Evolutionary conservation across 2,113 vertebrate species (phyloP), one percentile per base, ranked within the genome.

Genomic region (Caloenas nicobarica): DNA sequence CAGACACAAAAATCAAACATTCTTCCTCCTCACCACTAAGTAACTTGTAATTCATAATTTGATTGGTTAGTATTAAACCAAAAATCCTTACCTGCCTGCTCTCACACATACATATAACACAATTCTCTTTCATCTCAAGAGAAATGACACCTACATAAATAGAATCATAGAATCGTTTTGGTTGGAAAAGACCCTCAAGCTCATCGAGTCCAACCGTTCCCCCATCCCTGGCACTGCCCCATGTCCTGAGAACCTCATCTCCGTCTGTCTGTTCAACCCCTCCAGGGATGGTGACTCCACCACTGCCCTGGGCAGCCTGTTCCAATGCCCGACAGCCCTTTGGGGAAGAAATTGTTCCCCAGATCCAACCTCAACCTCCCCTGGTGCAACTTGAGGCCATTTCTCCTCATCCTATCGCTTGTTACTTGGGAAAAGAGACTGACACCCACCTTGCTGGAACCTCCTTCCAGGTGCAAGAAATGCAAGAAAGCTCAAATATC

Each of bases 1-100:
- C 13, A 10, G 85, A 71, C 95, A 82, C 71, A 93, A 69, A 92
- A 92, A 95, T 87, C 92, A 86, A 62, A 36, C 81, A 50, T 82
- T 85, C 84, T 93, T 82, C 62, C 73, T 62, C 38, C 65, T 70
- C 80, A 74, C 51, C 62, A 84, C 79, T 56, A 93, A 93, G 53
- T 66, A 83, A 96, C 89, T 64, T 4, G 22, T 96, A 88, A 83
- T 88, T 91, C 65, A 73, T 61, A 84, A 85, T 70, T 50, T 36
- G 38, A 74, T 58, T 96, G 14, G 33, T 88, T 88, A 58, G 54
- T 54, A 42, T 68, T 70, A 80, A 3, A 80, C 42, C 51, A 76
- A 66, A 86, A 81, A 50, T 12, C 68, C 60, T 87, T 88, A 84
- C 76, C 29, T 93, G 81, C 54, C 62, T 36, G 54, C 82, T 61